These are phyloP conservation scores for Tachina fera DNA, from an alignment of 2,888 invertebrate species.

Conservation along the genomic window DNA sequence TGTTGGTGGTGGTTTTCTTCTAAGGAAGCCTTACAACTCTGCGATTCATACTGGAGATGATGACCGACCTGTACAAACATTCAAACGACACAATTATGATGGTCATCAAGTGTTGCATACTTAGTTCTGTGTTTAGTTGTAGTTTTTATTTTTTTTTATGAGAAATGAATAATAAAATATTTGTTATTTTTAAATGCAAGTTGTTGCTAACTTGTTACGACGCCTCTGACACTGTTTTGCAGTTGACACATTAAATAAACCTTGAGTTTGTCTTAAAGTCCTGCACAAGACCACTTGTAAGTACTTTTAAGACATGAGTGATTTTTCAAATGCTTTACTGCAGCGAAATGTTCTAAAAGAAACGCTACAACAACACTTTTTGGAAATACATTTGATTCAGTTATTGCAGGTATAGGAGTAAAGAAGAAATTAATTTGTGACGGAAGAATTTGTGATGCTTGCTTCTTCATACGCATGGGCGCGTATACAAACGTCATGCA, in stretches of 20 bases:
- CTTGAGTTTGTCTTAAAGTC: conserved; percentile 21
- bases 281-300: too few species aligned
- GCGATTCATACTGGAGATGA: conserved; percentile 49
- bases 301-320: too few species aligned
- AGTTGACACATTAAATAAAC: conserved; percentile 43
- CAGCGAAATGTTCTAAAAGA: too few species aligned
- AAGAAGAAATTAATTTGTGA: too few species aligned
- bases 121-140: conserved; percentile 2
- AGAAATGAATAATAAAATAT: conserved; percentile 35
- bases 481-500: too few species aligned
- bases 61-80: conserved; percentile 28
- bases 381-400: too few species aligned
- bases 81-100: conserved; percentile 56
- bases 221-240: not conserved
- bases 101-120: conserved; percentile 53
- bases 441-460: too few species aligned
- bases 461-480: too few species aligned
- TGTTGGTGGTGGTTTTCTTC: conserved; percentile 39
- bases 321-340: too few species aligned
- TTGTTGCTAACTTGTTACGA: conserved; percentile 48
- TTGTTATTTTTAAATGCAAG: conserved; percentile 10
- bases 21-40: conserved; percentile 57
- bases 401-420: too few species aligned
- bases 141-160: not conserved
- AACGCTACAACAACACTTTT: too few species aligned